Evolutionary conservation across 2,797 vertebrate species (phyloP), one percentile per base, ranked within the genome.

Genomic region (Siniperca undulata): DNA sequence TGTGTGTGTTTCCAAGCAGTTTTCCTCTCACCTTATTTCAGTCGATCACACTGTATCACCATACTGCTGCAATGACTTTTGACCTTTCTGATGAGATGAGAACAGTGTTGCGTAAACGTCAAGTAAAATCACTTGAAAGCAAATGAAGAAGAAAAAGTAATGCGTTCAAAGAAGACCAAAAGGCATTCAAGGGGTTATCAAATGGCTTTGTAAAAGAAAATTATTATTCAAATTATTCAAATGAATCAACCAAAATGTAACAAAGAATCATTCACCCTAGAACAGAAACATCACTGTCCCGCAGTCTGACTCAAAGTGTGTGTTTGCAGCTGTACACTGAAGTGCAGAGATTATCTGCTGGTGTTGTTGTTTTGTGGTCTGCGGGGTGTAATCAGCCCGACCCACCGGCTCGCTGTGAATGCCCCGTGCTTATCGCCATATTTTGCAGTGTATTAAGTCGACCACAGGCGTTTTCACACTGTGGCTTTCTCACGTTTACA

Each of bases 381-480:
- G 79, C 40, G 4, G 76, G 77, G 74, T 78, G 86, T 84, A 86
- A 89, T 86, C 71, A 36, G 78, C 61, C 81, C 69, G 38, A 53
- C 80, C 88, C 87, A 46, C 76, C 2, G 46, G 83, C 83, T 66
- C 42, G 84, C 88, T 85, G 86, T 50, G 81, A 91, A 91, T 90
- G 85, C 86, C 60, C 79, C 30, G 13, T 62, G 59, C 87, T 93
- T 91, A 90, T 79, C 89, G 5, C 85, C 86, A 86, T 81, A 74
- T 92, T 86, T 86, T 82, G 77, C 82, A 82, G 83, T 27, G 67
- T 66, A 84, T 77, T 83, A 86, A 88, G 61, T 75, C 46, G 66
- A 88, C 90, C 89, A 42, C 88, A 89, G 86, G 81, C 87, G 50
- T 80, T 87, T 85, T 86, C 88, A 89, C 88, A 12, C 84, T 58